phyloP scores from a whole-genome alignment of 2,888 invertebrate genomes.

The Leuctra nigra region DNA sequence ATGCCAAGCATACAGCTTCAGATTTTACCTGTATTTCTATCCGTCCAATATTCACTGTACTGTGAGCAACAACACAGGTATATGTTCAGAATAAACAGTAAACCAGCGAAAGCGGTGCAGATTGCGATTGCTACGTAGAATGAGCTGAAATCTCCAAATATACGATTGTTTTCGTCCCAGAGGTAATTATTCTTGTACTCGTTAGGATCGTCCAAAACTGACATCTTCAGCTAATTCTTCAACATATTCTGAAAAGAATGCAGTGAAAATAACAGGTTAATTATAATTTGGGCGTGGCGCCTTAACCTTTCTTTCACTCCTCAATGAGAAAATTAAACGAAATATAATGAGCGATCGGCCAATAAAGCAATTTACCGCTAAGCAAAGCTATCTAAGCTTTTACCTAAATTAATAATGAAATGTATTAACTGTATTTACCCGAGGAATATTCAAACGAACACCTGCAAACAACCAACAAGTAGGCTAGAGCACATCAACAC shows the following conservation, averaged over 20 bases:
- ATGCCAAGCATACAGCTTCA: background rate
- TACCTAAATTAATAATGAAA: too few species aligned
- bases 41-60: constrained; percentile 74
- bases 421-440: too few species aligned
- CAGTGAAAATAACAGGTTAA: background rate
- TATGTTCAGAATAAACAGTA: constrained; percentile 68
- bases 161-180: constrained; percentile 29
- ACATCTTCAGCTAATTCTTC: constrained; percentile 6
- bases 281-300: background rate
- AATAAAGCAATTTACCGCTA: too few species aligned
- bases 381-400: too few species aligned
- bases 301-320: too few species aligned
- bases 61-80: constrained; percentile 75
- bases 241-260: constrained; percentile 8
- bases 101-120: constrained; percentile 62
- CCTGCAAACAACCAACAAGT: too few species aligned
- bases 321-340: too few species aligned
- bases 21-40: constrained; percentile 66
- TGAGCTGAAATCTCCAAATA: constrained; percentile 70
- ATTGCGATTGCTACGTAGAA: constrained; percentile 79
- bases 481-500: too few species aligned
- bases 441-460: too few species aligned
- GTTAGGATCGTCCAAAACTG: constrained; percentile 15
- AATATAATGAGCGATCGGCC: too few species aligned
- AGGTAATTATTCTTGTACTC: constrained; percentile 17